Percentiles rank a stretch among this genome's conserved stretches.
phyloP scores from a whole-genome alignment of 2,888 invertebrate species.

The Frankliniella intonsa region DNA sequence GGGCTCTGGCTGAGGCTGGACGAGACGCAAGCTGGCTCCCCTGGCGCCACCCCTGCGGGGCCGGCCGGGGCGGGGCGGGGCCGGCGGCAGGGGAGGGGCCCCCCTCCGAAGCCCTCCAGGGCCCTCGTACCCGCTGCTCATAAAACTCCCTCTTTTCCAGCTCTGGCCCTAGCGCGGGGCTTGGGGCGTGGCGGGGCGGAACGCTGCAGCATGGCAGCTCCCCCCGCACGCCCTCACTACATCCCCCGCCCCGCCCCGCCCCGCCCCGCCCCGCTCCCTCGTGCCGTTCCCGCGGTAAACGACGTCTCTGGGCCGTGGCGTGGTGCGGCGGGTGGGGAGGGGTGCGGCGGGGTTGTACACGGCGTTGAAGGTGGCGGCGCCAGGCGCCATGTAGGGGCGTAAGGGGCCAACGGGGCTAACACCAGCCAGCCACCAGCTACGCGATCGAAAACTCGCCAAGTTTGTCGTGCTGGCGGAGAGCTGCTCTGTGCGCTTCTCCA shows the following conservation, averaged over 20 bases:
- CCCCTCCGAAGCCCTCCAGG: background rate
- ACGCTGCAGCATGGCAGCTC: background rate
- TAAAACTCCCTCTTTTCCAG: conserved; percentile 22
- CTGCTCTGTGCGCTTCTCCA: background rate
- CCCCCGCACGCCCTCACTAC: too few relatives aligned
- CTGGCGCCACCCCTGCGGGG: background rate
- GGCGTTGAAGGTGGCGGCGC: background rate
- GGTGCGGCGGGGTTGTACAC: background rate
- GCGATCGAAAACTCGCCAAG: conserved; percentile 16
- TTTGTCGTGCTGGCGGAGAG: background rate
- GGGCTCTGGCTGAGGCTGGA: background rate
- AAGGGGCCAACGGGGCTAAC: background rate
- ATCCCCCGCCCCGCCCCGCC: too few relatives aligned
- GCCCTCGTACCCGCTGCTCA: background rate
- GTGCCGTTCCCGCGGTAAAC: background rate
- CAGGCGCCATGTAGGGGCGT: too few relatives aligned
- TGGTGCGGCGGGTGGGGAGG: background rate
- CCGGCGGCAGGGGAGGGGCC: background rate
- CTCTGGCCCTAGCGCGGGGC: conserved; percentile 2
- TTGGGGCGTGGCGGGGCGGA: background rate
- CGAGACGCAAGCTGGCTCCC: background rate
- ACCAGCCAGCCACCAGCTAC: background rate
- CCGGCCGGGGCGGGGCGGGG: background rate
- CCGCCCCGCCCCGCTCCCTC: too few relatives aligned
- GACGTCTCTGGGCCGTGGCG: background rate